Conservation (phyloP, 1,140 invertebrate genomes). For the Uloborus diversus region DNA sequence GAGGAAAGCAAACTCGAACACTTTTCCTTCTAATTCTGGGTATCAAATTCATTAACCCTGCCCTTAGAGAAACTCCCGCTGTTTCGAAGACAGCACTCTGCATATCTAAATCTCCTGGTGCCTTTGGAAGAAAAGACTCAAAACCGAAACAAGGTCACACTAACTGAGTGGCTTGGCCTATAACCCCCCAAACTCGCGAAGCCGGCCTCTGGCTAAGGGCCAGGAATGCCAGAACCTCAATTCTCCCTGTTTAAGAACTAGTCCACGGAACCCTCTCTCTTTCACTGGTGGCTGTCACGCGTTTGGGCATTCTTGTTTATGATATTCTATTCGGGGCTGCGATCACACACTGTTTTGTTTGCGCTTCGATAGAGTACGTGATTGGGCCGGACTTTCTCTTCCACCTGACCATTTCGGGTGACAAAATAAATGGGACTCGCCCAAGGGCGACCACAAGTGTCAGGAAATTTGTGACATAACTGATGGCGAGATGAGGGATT, state of each 20-base stretch:
- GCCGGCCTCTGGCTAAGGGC: conserved; percentile 30
- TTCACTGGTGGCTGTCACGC: conserved; percentile 17
- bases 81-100: neutral
- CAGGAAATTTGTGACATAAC: neutral
- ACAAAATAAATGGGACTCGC: conserved; percentile 33
- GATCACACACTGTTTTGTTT: conserved; percentile 3
- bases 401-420: conserved; percentile 39
- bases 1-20: no score
- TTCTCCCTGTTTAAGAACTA: conserved; percentile 30
- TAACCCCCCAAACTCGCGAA: conserved; percentile 33
- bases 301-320: neutral
- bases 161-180: conserved; percentile 35
- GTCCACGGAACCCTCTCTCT: conserved; percentile 21
- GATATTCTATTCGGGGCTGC: neutral
- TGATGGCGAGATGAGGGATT: conserved; percentile 6
- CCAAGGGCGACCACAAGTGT: conserved; percentile 31
- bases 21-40: no score
- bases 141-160: conserved; percentile 35
- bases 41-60: conserved; percentile 25
- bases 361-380: neutral
- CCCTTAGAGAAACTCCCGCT: neutral
- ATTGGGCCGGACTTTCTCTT: conserved; percentile 17
- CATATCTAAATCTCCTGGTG: conserved; percentile 11
- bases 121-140: neutral
- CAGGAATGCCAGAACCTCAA: conserved; percentile 46